Percentiles rank a stretch among this genome's conserved stretches.
Evolutionary conservation across 2,113 vertebrate species (phyloP).

Genomic region (Oreochromis tanganicae): DNA sequence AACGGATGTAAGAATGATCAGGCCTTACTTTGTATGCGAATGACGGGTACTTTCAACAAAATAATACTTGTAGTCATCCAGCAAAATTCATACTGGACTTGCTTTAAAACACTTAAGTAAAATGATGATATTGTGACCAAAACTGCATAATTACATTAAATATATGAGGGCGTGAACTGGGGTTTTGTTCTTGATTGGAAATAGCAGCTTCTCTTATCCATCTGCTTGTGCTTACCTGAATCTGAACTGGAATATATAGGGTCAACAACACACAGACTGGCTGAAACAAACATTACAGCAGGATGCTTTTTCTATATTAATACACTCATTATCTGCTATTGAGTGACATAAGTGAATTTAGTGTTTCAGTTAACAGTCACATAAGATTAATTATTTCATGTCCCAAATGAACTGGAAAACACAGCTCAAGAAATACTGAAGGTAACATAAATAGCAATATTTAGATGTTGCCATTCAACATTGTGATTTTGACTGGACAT

Average conservation of each 20-base stretch:
- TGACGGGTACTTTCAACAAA: neutral
- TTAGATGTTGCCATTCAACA: fast-evolving
- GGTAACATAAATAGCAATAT: neutral
- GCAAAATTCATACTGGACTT: neutral
- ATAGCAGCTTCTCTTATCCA: neutral
- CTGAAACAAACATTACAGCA: neutral
- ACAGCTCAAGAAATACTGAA: neutral
- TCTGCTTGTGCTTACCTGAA: fast-evolving
- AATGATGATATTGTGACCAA: neutral
- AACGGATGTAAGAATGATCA: neutral
- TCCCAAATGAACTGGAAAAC: neutral
- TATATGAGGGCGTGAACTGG: neutral
- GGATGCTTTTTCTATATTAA: neutral
- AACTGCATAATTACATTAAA: neutral
- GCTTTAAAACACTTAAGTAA: neutral
- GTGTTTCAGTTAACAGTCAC: neutral
- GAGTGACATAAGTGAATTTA: neutral
- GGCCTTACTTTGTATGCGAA: neutral
- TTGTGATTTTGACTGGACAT: neutral
- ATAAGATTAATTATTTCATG: neutral
- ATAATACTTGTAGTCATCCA: neutral
- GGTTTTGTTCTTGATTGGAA: neutral
- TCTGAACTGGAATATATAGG: neutral
- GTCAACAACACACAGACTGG: neutral
- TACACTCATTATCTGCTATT: neutral